These are phyloP conservation scores for Myotis planiceps DNA, from an alignment of 2,797 vertebrate genomes.

Conservation along the genomic window DNA sequence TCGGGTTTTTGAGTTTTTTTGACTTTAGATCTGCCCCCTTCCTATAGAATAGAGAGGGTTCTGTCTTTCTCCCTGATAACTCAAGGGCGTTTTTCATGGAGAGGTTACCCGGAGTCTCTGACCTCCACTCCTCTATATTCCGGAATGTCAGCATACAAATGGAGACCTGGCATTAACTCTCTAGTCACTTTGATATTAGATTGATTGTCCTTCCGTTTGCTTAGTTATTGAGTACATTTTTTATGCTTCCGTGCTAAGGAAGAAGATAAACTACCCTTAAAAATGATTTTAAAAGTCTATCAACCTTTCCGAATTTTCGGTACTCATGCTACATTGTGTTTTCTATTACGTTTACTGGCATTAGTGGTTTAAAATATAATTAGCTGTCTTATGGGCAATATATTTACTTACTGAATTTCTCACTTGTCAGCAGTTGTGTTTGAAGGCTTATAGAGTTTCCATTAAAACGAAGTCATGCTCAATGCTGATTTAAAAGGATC, in stretches of 20 bases:
- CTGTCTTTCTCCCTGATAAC: neutral
- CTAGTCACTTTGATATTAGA: conserved; percentile 69
- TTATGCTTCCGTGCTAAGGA: conserved; percentile 63
- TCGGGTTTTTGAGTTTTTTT: too few species aligned
- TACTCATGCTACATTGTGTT: neutral
- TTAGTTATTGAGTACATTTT: conserved; percentile 71
- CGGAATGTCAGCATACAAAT: conserved; percentile 42
- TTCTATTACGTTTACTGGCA: conserved; percentile 41
- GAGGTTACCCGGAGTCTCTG: conserved; percentile 31
- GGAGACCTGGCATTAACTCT: conserved; percentile 62
- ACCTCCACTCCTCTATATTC: conserved; percentile 37
- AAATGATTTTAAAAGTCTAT: conserved; percentile 56
- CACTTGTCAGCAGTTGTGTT: conserved; percentile 54
- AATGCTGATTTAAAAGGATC: neutral
- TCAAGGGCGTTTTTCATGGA: neutral
- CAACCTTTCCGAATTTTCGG: conserved; percentile 45
- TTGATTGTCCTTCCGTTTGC: conserved; percentile 67
- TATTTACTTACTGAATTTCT: conserved; percentile 58
- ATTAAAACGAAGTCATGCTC: neutral
- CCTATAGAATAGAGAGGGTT: neutral
- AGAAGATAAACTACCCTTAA: conserved; percentile 64
- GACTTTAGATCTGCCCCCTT: neutral
- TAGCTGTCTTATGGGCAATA: conserved; percentile 30
- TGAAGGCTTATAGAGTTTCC: conserved; percentile 37
- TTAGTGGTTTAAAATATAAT: conserved; percentile 58